These are phyloP conservation scores for Aurelia sp. DNA, from an alignment of 30 jellyfish, hydroid and myxozoan genomes.

Conservation along the genomic window DNA sequence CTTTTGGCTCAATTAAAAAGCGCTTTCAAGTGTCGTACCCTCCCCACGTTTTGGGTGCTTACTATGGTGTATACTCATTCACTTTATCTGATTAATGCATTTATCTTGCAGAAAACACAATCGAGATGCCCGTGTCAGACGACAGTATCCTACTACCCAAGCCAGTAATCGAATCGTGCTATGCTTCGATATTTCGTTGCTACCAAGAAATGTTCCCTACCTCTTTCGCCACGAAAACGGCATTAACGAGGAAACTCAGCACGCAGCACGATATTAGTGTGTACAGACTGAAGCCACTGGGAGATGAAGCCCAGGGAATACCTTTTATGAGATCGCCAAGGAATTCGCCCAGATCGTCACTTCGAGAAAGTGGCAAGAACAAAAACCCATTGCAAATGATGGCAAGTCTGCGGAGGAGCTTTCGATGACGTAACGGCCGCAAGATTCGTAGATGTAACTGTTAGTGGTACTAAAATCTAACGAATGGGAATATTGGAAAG, in stretches of 20 bases:
- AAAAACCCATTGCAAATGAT: slow-evolving; percentile 55
- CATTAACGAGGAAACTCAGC: slow-evolving; percentile 49
- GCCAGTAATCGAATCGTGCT: slow-evolving; percentile 74
- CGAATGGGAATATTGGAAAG: too few species aligned
- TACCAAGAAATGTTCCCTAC: slow-evolving; percentile 76
- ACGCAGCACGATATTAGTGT: slow-evolving; percentile 31
- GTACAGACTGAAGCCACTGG: slow-evolving; percentile 42
- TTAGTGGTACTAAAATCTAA: too few species aligned
- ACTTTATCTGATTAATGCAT: background rate
- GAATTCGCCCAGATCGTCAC: slow-evolving; percentile 58
- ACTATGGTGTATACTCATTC: too few species aligned
- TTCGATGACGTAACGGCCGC: slow-evolving; percentile 19
- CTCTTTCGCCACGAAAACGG: slow-evolving; percentile 49
- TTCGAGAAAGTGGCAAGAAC: slow-evolving; percentile 35
- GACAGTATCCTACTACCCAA: slow-evolving; percentile 61
- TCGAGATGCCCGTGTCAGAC: slow-evolving; percentile 53
- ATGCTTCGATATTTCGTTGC: slow-evolving; percentile 72
- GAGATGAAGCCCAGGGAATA: slow-evolving; percentile 25
- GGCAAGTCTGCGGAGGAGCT: slow-evolving; percentile 66
- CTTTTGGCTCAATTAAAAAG: too few species aligned
- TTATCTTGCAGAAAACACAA: slow-evolving; percentile 1
- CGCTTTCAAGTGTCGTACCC: too few species aligned
- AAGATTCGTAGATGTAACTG: too few species aligned
- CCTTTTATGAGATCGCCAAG: slow-evolving; percentile 33
- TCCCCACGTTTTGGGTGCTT: too few species aligned